Evolutionary conservation across 2,888 invertebrate species (phyloP).

Genomic region (Drosophila pseudotalamancana): DNA sequence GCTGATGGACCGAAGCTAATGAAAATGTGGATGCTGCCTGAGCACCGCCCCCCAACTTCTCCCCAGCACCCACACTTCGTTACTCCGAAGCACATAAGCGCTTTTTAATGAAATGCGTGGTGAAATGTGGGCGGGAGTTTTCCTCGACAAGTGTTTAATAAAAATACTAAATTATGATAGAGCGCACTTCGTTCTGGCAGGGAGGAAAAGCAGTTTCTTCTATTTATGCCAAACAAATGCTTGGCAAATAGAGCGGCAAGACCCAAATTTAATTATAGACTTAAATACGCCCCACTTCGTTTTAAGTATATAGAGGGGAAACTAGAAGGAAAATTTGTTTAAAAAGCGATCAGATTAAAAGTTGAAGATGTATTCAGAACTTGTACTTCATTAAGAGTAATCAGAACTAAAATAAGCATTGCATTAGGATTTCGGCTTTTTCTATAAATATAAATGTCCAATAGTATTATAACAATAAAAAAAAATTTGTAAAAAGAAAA

Average conservation of each 20-base stretch:
- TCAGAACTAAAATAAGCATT: too few relatives aligned
- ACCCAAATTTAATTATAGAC: constrained; percentile 12
- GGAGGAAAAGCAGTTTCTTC: constrained; percentile 3
- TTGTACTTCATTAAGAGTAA: too few relatives aligned
- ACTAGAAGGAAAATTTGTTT: too few relatives aligned
- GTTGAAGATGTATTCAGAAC: too few relatives aligned
- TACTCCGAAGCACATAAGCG: constrained; percentile 42
- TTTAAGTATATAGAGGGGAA: not conserved
- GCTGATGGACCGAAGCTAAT: constrained; percentile 69
- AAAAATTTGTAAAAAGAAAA: too few relatives aligned
- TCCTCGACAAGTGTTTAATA: constrained; percentile 54
- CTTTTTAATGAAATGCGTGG: constrained; percentile 69
- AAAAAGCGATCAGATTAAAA: too few relatives aligned
- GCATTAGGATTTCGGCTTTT: too few relatives aligned
- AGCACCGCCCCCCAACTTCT: not conserved
- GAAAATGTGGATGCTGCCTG: constrained; percentile 49
- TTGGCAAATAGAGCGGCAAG: constrained; percentile 34
- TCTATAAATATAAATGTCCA: too few relatives aligned
- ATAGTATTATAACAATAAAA: too few relatives aligned
- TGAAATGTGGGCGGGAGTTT: constrained; percentile 30
- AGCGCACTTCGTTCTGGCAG: constrained; percentile 37
- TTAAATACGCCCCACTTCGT: not conserved
- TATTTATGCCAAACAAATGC: constrained; percentile 23
- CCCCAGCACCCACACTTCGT: not conserved
- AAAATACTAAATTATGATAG: constrained; percentile 43